Base-by-base conservation (phyloP, 2,797 vertebrate genomes). In the Acipenser ruthenus region DNA sequence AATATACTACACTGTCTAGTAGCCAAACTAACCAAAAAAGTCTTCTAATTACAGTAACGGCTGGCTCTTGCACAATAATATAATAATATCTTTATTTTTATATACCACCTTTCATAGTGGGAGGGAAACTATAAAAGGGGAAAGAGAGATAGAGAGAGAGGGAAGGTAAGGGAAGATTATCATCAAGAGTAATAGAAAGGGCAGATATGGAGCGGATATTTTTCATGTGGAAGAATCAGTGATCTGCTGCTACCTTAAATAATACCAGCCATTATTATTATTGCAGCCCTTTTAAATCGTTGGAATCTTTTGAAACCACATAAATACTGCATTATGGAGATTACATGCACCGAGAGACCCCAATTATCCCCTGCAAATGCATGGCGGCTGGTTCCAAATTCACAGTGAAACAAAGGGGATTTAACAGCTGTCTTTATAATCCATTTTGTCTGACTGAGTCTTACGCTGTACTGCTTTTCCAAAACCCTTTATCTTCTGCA, bases 401-500 rank as follows among this genome's bases (percentile, higher is more conserved):
- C 59, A n/a, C 58, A 51, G 66, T 56, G 50, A 61, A 67, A 67
- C 66, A 67, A 67, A 67, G 66, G 51, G 66, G 66, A 63, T 53
- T 67, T 67, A 52, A 67, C 66, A 63, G 66, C 60, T 63, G 60
- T 55, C 60, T 67, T 61, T 67, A 37, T 53, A 67, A 67, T 67
- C 66, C 61, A 67, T 67, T 67, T 50, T 6, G 48, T 60, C n/a
- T 67, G 60, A 50, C 49, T 50, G 51, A 23, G 66, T 66, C 65
- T 61, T 58, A 65, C 51, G 56, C 65, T 66, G 12, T 18, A 61
- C 61, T 37, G 60, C 59, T 67, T 67, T 67, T 53, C 52, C 23
- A 66, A 66, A 66, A 60, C 56, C 47, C 50, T 66, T 60, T 66
- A 66, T 60, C 65, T 60, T n/a, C 6, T 49, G 10, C 10, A 9